Base-by-base conservation (phyloP, 2,797 vertebrate genomes). In the Lerista edwardsae region DNA sequence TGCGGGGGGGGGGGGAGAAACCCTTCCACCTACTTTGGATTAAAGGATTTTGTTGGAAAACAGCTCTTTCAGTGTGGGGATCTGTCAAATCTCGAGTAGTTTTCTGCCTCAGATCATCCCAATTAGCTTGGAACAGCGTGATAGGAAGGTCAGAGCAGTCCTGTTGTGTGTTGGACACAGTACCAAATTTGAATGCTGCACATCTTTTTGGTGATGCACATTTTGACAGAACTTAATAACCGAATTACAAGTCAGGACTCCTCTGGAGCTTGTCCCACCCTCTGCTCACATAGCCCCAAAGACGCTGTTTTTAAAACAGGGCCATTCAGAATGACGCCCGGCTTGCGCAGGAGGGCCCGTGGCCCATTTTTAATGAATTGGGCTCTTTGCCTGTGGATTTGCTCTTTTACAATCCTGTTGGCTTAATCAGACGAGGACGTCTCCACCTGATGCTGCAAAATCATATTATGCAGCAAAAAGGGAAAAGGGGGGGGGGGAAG, bases 71-170 rank as follows among this genome's bases (percentile, higher is more conserved):
- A 64, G 84, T 87, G 75, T 7, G 73, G 85, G 41, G n/a, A 90
- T 75, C 23, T 75, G 81, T 75, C 3, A 91, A 89, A 91, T 84
- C 74, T 89, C 74, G 80, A 81, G 39, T 79, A 3, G 79, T 92
- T 91, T 93, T 90, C 89, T 93, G 83, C 84, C 87, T 92, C 86
- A 90, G 84, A 84, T 88, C 91, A 88, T 76, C 86, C 90, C 86
- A 88, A 74, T 91, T 88, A 91, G 72, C 72, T 86, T 84, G 87
- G 86, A 87, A 85, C 77, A 81, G 5, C 75, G 39, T 29, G 83
- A 87, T 19, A 36, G 65, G 19, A 57, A 90, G 73, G 80, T 68
- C 85, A 77, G 91, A 84, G 47, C 7, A 44, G n/a, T 47, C 68
- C 86, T 39, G 64, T 67, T 75, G 39, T 29, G 1, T 55, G 41